Conservation (phyloP, 2,113 vertebrate genomes). For the Andinoacara biseriatus region DNA sequence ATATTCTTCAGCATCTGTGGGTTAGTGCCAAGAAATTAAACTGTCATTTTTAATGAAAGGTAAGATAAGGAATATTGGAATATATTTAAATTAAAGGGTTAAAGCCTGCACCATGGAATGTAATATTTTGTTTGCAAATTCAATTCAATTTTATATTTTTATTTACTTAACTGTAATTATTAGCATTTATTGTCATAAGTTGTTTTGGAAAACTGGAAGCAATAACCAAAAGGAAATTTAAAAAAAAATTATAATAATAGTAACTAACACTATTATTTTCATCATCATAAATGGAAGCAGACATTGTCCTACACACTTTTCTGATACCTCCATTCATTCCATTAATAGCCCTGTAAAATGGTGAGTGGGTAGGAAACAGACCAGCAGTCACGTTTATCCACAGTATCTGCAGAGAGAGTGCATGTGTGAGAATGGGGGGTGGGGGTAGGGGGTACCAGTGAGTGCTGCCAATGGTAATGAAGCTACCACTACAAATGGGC, state of each 20-base stretch:
- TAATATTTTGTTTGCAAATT: background rate
- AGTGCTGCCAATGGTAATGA: slow-evolving; percentile 77
- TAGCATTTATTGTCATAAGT: background rate
- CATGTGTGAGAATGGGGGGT: background rate
- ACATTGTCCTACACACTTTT: background rate
- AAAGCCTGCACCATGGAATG: background rate
- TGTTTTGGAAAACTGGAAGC: background rate
- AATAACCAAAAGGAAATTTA: background rate
- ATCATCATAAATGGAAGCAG: background rate
- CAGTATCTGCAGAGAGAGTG: slow-evolving; percentile 27
- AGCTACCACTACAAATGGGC: slow-evolving; percentile 79
- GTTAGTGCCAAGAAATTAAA: background rate
- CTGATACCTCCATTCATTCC: slow-evolving; percentile 21
- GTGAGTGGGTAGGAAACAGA: slow-evolving; percentile 16
- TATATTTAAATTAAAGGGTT: background rate
- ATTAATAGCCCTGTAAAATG: slow-evolving; percentile 38
- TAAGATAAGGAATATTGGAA: background rate
- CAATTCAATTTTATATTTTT: background rate
- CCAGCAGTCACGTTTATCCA: slow-evolving; percentile 39
- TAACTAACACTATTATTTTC: background rate
- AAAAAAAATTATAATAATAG: background rate
- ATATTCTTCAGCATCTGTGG: background rate
- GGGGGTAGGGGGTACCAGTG: slow-evolving; percentile 20
- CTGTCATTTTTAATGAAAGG: background rate
- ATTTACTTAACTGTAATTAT: background rate